phyloP scores from a whole-genome alignment of 92 coral and sea anemone genomes.

The Blastomussa wellsi region DNA sequence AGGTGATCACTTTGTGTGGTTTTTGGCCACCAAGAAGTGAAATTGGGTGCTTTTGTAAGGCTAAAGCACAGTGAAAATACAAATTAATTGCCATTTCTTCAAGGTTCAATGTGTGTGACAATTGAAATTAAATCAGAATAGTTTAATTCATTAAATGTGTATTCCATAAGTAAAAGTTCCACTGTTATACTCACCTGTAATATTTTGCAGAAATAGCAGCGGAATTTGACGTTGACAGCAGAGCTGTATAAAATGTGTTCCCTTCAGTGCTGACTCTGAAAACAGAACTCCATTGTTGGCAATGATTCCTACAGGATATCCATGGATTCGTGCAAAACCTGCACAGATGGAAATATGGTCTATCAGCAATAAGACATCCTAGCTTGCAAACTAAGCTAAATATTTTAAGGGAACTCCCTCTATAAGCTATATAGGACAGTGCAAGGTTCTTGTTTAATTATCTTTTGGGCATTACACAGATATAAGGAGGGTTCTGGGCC shows the following conservation, averaged over 20 bases:
- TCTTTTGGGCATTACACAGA: too few species aligned
- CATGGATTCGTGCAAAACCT: conserved; percentile 97
- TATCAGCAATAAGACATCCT: neutral
- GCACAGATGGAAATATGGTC: neutral
- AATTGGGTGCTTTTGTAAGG: too few species aligned
- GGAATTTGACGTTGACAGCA: conserved; percentile 98
- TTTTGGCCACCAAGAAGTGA: too few species aligned
- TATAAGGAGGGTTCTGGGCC: too few species aligned
- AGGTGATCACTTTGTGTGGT: too few species aligned
- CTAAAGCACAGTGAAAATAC: too few species aligned
- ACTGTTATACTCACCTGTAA: conserved; percentile 70
- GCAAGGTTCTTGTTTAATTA: too few species aligned
- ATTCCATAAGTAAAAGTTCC: too few species aligned
- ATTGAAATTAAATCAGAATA: too few species aligned
- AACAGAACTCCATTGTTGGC: conserved; percentile 97
- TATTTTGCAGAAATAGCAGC: conserved; percentile 86
- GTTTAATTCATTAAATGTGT: too few species aligned
- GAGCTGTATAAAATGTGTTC: conserved; percentile 92
- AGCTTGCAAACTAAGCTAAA: neutral
- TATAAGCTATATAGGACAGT: neutral
- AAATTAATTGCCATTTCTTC: too few species aligned
- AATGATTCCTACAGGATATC: conserved; percentile 95
- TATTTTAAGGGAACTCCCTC: neutral
- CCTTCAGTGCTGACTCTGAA: conserved; percentile 96
- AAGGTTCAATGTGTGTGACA: too few species aligned